Evolutionary conservation across 2,888 invertebrate genomes (phyloP).

Genomic region (Coelinius sp.): DNA sequence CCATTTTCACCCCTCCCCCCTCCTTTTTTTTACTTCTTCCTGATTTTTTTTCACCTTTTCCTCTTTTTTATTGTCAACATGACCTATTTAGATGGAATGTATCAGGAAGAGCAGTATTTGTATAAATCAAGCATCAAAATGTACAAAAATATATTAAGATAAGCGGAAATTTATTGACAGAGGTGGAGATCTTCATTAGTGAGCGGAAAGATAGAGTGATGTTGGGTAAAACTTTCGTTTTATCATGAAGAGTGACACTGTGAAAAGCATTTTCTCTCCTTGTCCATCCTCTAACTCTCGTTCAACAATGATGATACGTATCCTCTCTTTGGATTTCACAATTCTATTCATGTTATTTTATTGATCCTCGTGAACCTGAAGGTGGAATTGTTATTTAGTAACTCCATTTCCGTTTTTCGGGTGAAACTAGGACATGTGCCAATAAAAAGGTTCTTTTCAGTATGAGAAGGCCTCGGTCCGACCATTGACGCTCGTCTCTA

Average conservation of each 20-base stretch:
- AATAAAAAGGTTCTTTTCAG: slow-evolving; percentile 49
- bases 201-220: not conserved
- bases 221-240: not conserved
- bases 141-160: not conserved
- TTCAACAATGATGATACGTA: not conserved
- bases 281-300: too few species aligned
- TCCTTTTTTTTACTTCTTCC: not conserved
- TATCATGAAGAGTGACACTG: not conserved
- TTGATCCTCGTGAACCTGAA: slow-evolving; percentile 1
- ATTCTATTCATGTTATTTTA: not conserved
- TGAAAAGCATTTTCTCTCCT: not conserved
- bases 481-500: slow-evolving; percentile 32
- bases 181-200: slow-evolving; percentile 1
- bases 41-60: not conserved
- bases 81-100: slow-evolving; percentile 31
- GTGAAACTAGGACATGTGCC: slow-evolving; percentile 48
- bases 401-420: slow-evolving; percentile 48
- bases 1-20: slow-evolving; percentile 28
- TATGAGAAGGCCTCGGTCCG: slow-evolving; percentile 27
- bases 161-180: not conserved
- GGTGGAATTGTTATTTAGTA: slow-evolving; percentile 50
- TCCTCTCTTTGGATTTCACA: not conserved
- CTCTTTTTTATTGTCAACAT: not conserved
- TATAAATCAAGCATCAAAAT: not conserved
- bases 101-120: not conserved